phyloP scores from a whole-genome alignment of 92 coral and sea anemone genomes.

The Zoanthus solanderi region DNA sequence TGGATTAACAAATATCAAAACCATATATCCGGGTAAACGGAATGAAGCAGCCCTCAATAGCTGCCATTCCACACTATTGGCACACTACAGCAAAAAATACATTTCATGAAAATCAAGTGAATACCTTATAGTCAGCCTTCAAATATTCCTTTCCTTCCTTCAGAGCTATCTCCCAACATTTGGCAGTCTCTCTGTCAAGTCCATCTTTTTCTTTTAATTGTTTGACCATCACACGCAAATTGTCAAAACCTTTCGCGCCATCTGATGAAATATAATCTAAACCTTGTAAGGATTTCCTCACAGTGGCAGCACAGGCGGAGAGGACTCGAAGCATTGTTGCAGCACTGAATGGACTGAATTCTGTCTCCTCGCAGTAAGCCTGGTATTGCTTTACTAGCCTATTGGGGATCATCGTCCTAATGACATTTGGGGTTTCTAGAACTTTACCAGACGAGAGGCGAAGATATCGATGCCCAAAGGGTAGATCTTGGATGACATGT shows the following conservation, averaged over 20 bases:
- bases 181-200: constrained; percentile 43
- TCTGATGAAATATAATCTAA: constrained; percentile 45
- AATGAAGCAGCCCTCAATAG: too few species aligned
- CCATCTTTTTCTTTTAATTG: constrained; percentile 39
- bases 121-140: constrained; percentile 34
- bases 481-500: background rate
- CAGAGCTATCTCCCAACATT: constrained; percentile 16
- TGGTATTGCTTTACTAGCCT: constrained; percentile 47
- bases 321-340: constrained; percentile 37
- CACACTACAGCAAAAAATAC: background rate
- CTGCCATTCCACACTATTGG: background rate
- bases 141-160: constrained; percentile 48
- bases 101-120: background rate
- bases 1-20: too few species aligned
- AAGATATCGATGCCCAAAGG: constrained; percentile 60
- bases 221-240: constrained; percentile 38
- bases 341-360: constrained; percentile 28
- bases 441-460: constrained; percentile 47
- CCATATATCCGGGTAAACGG: too few species aligned
- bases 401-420: constrained; percentile 46
- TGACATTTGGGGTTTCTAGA: constrained; percentile 54
- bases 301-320: constrained; percentile 25
- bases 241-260: constrained; percentile 58
- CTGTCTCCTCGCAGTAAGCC: constrained; percentile 36
- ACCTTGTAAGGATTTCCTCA: constrained; percentile 25